These are phyloP conservation scores for Drosophila micromelanica DNA, from an alignment of 1,140 invertebrate genomes.

Conservation along the genomic window DNA sequence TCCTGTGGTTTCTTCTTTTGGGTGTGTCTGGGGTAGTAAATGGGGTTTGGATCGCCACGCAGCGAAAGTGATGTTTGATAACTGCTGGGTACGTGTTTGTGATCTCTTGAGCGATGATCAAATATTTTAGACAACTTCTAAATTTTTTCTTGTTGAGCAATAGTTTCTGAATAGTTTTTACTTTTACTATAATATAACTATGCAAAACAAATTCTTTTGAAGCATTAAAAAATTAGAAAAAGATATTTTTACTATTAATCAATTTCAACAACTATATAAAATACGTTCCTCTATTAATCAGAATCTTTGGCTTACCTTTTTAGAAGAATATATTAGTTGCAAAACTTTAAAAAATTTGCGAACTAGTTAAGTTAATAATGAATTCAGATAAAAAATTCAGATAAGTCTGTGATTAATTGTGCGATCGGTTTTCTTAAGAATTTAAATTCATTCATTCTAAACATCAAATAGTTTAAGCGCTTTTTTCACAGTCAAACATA, in stretches of 20 bases:
- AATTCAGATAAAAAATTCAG: neutral
- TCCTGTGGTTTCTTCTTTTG: conserved; percentile 24
- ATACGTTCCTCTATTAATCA: no score
- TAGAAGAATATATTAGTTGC: no score
- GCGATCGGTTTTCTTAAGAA: neutral
- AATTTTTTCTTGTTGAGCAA: no score
- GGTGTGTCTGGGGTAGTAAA: conserved; percentile 21
- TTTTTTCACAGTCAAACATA: no score
- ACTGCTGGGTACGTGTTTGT: conserved; percentile 3
- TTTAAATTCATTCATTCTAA: neutral
- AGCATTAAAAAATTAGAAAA: no score
- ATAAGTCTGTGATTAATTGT: conserved; percentile 3
- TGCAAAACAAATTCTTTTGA: no score
- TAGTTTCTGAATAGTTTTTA: no score
- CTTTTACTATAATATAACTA: no score
- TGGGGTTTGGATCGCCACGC: neutral
- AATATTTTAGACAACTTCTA: neutral
- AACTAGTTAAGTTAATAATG: neutral
- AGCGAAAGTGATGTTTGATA: conserved; percentile 59
- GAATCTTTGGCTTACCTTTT: no score
- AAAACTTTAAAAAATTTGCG: neutral
- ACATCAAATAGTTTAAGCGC: no score
- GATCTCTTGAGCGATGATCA: neutral
- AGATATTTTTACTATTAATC: no score
- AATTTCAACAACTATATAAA: no score